A percentile compares a stretch with the other conserved stretches of the same genome.
phyloP scores from a whole-genome alignment of 2,113 vertebrate genomes.

The Rhizomys pruinosus region DNA sequence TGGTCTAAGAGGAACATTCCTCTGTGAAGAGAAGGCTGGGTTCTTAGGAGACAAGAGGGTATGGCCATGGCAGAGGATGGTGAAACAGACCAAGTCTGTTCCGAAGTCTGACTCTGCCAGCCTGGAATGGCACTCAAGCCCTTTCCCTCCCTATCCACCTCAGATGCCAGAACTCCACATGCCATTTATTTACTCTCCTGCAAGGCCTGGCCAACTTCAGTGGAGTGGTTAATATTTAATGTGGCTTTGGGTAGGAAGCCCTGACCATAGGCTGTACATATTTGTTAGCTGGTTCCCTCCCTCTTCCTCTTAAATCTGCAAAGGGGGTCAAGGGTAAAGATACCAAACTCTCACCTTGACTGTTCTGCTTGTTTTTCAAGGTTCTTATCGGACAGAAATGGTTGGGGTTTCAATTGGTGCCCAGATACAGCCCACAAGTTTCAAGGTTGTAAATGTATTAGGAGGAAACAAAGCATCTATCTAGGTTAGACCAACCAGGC shows the following conservation, averaged over 20 bases:
- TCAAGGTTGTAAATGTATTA: constrained; percentile 66
- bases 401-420: constrained; percentile 43
- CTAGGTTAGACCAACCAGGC: neutral
- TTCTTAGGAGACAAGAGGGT: neutral
- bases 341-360: constrained; percentile 58
- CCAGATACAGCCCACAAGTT: constrained; percentile 13
- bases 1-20: neutral
- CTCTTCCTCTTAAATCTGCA: neutral
- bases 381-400: constrained; percentile 68
- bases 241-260: neutral
- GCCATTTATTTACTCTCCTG: constrained; percentile 59
- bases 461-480: neutral
- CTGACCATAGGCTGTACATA: neutral
- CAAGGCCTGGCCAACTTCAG: constrained; percentile 39
- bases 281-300: constrained; percentile 38
- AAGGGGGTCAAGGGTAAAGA: constrained; percentile 67
- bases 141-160: neutral
- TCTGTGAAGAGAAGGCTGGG: neutral
- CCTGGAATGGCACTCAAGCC: neutral
- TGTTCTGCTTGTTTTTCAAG: constrained; percentile 28
- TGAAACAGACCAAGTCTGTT: neutral
- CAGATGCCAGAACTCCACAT: constrained; percentile 25
- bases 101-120: neutral
- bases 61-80: neutral
- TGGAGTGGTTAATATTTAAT: constrained; percentile 77